A percentile compares a stretch with the other conserved stretches of the same genome.
phyloP scores from a whole-genome alignment of 2,113 vertebrate species.

The Seriola quinqueradiata region DNA sequence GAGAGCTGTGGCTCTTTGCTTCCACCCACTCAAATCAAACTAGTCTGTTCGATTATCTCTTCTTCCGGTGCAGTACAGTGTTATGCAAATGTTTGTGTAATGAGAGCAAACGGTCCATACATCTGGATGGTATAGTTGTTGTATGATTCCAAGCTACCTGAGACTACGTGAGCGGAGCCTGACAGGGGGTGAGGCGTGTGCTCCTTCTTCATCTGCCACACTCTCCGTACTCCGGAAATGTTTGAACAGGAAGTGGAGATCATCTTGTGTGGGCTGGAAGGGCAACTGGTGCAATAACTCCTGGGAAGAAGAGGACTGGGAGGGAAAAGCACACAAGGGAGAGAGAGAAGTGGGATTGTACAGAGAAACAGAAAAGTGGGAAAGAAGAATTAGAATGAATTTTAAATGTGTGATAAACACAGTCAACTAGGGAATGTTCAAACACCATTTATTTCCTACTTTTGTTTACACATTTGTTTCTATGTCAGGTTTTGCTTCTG shows the following conservation, averaged over 20 bases:
- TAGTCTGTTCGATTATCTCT: not conserved
- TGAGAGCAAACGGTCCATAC: not conserved
- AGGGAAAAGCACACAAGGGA: not conserved
- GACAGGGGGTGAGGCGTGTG: constrained; percentile 81
- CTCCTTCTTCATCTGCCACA: constrained; percentile 88
- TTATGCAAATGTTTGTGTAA: constrained; percentile 3
- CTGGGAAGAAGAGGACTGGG: constrained; percentile 94
- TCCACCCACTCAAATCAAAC: not conserved
- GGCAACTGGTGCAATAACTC: constrained; percentile 96
- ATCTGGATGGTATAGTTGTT: not conserved
- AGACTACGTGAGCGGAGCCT: constrained; percentile 93
- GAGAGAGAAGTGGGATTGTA: not conserved
- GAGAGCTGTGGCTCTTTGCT: not conserved
- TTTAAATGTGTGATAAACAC: not conserved
- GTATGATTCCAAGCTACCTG: constrained; percentile 81
- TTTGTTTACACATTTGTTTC: not conserved
- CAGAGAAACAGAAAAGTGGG: not conserved
- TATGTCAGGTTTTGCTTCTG: constrained; percentile 9
- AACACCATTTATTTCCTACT: not conserved
- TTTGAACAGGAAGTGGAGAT: constrained; percentile 95
- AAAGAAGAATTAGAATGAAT: not conserved
- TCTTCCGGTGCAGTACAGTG: not conserved
- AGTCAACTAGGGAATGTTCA: not conserved
- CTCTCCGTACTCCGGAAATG: constrained; percentile 96
- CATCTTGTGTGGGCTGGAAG: constrained; percentile 94